phyloP scores from a whole-genome alignment of 2,888 invertebrate genomes.

The Brachypterus glaber region DNA sequence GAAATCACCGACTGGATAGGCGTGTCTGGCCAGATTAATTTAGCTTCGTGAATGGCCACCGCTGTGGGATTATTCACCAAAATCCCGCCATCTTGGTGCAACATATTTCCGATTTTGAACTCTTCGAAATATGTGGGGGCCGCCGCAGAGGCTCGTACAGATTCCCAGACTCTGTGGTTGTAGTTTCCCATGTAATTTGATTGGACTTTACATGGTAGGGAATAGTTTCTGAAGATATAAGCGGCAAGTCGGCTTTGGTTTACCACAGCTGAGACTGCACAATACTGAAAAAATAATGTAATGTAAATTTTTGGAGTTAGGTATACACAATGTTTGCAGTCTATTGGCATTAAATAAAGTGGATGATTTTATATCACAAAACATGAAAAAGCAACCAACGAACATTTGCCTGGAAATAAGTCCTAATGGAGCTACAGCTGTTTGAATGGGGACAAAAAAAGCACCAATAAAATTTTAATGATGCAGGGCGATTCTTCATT shows the following conservation, averaged over 20 bases:
- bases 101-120: constrained; percentile 55
- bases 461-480: no score
- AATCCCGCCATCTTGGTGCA: constrained; percentile 77
- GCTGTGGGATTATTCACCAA: constrained; percentile 83
- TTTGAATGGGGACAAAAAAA: no score
- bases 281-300: constrained; percentile 50
- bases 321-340: no score
- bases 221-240: constrained; percentile 80
- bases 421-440: no score
- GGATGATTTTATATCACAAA: no score
- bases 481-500: no score
- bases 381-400: no score
- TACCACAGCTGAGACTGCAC: constrained; percentile 70
- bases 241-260: constrained; percentile 63
- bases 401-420: no score
- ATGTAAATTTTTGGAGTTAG: no score
- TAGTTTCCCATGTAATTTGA: constrained; percentile 63
- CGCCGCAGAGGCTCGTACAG: constrained; percentile 80
- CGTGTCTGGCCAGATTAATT: constrained; percentile 67
- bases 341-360: no score
- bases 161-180: constrained; percentile 68
- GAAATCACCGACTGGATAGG: constrained; percentile 72
- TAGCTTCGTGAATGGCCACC: constrained; percentile 80
- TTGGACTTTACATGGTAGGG: constrained; percentile 57
- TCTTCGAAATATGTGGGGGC: constrained; percentile 89